Conservation (phyloP, 2,113 vertebrate genomes). For the rat (Rattus norvegicus) region GRCr8 NC_086024.1:145503001-145503500, state of each 20-base stretch:
- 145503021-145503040: background rate
- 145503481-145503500: constrained; percentile 74
- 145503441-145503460: constrained; percentile 81
- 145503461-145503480: constrained; percentile 81
- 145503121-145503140: constrained; percentile 27
- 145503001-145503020: constrained; percentile 22
- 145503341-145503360: constrained; percentile 67
- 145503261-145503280: constrained; percentile 52
- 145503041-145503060: constrained; percentile 50
- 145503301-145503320: constrained; percentile 63
- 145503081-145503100: constrained; percentile 34
- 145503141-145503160: background rate
- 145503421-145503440: constrained; percentile 81
- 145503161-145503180: constrained; percentile 27
- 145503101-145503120: constrained; percentile 31
- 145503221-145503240: constrained; percentile 37
- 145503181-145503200: background rate
- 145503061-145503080: constrained; percentile 45
- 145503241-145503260: constrained; percentile 39
- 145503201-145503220: constrained; percentile 44
- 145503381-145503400: constrained; percentile 70
- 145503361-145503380: constrained; percentile 63
- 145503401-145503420: constrained; percentile 77
- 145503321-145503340: constrained; percentile 66
- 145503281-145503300: constrained; percentile 54